Base-by-base conservation (phyloP, 2,797 vertebrate species). In the Coranthus polyacanthus region DNA sequence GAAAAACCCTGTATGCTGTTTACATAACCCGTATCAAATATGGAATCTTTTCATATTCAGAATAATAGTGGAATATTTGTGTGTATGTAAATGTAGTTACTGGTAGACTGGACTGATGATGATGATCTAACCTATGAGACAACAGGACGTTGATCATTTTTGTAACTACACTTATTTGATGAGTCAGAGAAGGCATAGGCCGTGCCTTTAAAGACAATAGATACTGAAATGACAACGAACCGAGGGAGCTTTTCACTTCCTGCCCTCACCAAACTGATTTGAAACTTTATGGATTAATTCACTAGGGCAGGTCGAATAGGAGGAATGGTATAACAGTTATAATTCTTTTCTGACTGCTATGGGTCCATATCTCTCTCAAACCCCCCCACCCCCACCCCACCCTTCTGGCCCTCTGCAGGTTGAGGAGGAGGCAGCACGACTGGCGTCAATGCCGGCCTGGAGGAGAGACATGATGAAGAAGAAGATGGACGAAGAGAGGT, bases 401-500 rank as follows among this genome's bases (percentile, higher is more conserved):
- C 58, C 58, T 45, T 66, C 12, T 75, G 57, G 71, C 63, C 58
- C 13, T 68, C 91, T 90, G 42, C 91, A 99, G 98, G 95, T 86
- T 50, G 91, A 96, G 10, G 95, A 98, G 74, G 97, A 99, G 64
- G 90, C 94, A 11, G 93, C 95, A 0, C 95, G 95, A 24, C 87
- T 99, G 85, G 96, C 97, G 16, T 95, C 92, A 8, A 93, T 99
- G 95, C 98, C 98, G 0, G 98, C 98, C 75, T 99, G 98, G 98
- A 94, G 97, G 88, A 95, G 98, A 80, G 98, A 99, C 79, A 95
- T 99, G 83, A 94, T 99, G 87, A 96, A 96, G 89, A 99, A 98
- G 94, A 99, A 99, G 88, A 83, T 98, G 80, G 95, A 98, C 3
- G 97, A 97, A 69, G 98, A 99, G 88, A 97, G 93, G 98, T 98